Base-by-base conservation (phyloP, 2,888 invertebrate species). In the Platycheirus rosarum region DNA sequence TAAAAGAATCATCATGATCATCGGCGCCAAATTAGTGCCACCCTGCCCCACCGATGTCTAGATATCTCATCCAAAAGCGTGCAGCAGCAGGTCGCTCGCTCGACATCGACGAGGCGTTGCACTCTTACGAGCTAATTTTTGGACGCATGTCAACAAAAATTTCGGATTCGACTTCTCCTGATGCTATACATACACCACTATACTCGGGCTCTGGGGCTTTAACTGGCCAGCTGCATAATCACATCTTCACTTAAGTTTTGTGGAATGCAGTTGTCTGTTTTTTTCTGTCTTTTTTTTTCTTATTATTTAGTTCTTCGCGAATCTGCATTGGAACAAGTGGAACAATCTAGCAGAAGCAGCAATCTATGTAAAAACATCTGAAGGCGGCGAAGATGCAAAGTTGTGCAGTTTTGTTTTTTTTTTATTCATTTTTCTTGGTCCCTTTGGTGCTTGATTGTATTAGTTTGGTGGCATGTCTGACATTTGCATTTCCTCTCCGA, bases 1-100 rank as follows among this genome's bases (percentile, higher is more conserved):
- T 82, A 82, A 82, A 82, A 73, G 76, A 82, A 82, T 68, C 68
- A 82, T 82, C 82, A 82, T 82, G 82, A 82, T 82, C 71, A 82
- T 82, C 77, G 82, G 82, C 82, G 82, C 82, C 82, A 82, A 82
- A 77, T 77, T 68, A 73, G 53, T 68, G 37, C 13, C 73, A 44
- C 53, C 57, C 68, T 73, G 62, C 82, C 82, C 77, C 82, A 55
- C 82, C 66, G 82, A 71, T 77, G 82, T 82, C 82, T 82, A 77
- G 71, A 73, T 77, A 73, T 82, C 62, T 44, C 77, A 23, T 73
- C 73, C 49, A 66, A 40, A 82, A 82, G 73, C 55, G 76, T 82
- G 46, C 44, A 32, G 71, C 71, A 70, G 37, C 57, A 51, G 57
- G 55, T 53, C 69, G 65, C 62, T 57, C 57, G 42, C 44, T 11